These are phyloP conservation scores for Eumeta japonica DNA, from an alignment of 1,140 invertebrate genomes.

Conservation along the genomic window DNA sequence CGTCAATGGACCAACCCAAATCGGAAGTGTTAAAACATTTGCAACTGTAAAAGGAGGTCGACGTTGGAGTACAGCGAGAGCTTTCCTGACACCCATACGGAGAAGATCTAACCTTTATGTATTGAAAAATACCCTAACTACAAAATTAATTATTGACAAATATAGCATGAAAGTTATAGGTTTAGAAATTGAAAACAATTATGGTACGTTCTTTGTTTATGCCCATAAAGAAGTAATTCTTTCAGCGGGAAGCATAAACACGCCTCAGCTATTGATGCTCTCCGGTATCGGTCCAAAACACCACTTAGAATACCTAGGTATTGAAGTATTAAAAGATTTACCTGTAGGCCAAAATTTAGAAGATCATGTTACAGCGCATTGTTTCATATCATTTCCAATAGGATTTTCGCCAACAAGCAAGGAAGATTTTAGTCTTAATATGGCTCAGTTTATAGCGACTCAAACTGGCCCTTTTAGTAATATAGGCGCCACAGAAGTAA, in stretches of 20 bases:
- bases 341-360: constrained; percentile 74
- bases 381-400: constrained; percentile 68
- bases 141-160: constrained; percentile 42
- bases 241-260: constrained; percentile 58
- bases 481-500: constrained; percentile 11
- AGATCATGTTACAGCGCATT: constrained; percentile 71
- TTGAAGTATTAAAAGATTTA: constrained; percentile 59
- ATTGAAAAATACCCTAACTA: constrained; percentile 60
- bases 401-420: constrained; percentile 70
- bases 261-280: constrained; percentile 52
- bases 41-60: constrained; percentile 34
- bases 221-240: constrained; percentile 57
- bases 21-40: constrained; percentile 31
- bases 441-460: constrained; percentile 67
- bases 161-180: constrained; percentile 25
- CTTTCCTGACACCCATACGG: constrained; percentile 50
- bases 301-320: constrained; percentile 38
- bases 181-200: constrained; percentile 31
- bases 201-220: constrained; percentile 29
- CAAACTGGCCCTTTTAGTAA: constrained; percentile 38
- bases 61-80: constrained; percentile 30
- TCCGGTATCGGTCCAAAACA: constrained; percentile 47
- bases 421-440: constrained; percentile 63
- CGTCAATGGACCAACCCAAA: constrained; percentile 31
- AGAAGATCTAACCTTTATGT: constrained; percentile 68